Percentiles rank a stretch among this genome's conserved stretches.
phyloP scores from a whole-genome alignment of 2,888 invertebrate genomes.

The Linhomoeus sp. region DNA sequence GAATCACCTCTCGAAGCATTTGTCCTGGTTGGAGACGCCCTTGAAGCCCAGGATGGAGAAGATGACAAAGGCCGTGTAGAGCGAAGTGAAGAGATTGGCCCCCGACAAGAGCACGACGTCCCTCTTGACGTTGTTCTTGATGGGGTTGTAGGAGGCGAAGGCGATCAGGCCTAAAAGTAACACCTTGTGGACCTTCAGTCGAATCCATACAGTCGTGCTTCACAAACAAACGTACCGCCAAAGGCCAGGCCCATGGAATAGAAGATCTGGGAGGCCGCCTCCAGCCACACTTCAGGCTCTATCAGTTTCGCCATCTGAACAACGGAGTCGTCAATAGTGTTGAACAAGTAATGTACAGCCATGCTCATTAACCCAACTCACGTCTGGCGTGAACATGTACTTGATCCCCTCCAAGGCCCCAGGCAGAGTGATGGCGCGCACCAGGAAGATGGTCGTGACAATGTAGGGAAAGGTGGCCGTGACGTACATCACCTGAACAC shows the following conservation, averaged over 20 bases:
- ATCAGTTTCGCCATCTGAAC: conserved; percentile 56
- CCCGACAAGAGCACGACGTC: conserved; percentile 72
- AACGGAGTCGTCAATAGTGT: too few relatives aligned
- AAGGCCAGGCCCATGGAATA: conserved; percentile 86
- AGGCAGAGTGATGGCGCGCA: conserved; percentile 63
- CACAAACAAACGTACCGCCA: conserved; percentile 53
- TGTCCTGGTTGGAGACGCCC: conserved; percentile 68
- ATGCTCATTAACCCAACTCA: conserved; percentile 33
- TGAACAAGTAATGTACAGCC: too few relatives aligned
- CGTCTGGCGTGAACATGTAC: conserved; percentile 82
- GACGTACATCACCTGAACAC: conserved; percentile 72
- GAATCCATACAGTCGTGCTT: not conserved
- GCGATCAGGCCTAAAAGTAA: conserved; percentile 50
- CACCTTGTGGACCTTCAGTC: not conserved
- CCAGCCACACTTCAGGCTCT: conserved; percentile 77
- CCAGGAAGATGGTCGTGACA: conserved; percentile 79
- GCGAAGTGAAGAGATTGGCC: conserved; percentile 79
- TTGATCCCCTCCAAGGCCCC: conserved; percentile 64
- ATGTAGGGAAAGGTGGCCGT: conserved; percentile 84
- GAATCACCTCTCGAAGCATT: conserved; percentile 52
- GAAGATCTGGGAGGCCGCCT: conserved; percentile 89
- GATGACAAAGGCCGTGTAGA: conserved; percentile 81
- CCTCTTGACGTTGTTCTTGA: conserved; percentile 77
- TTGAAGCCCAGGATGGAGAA: conserved; percentile 88
- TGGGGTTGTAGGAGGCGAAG: conserved; percentile 82